Conservation (phyloP, 2,888 invertebrate genomes). For the Bhutanitis thaidina region DNA sequence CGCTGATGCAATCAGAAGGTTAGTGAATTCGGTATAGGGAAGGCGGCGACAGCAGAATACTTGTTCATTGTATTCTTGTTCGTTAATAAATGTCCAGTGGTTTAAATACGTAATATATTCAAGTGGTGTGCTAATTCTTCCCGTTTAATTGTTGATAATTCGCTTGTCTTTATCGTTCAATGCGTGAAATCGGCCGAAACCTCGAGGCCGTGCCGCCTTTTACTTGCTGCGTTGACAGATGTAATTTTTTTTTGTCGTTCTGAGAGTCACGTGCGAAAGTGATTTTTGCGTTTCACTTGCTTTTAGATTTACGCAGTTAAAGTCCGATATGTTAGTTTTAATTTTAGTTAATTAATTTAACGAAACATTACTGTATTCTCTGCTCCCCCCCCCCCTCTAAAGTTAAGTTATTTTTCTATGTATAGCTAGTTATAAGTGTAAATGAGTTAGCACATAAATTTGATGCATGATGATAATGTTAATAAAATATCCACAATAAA, state of each 20-base stretch:
- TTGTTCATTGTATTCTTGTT: constrained; percentile 60
- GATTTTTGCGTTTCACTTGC: constrained; percentile 63
- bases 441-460: constrained; percentile 78
- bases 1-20: constrained; percentile 71
- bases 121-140: constrained; percentile 38
- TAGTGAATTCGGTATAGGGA: constrained; percentile 69
- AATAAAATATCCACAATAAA: constrained; percentile 79
- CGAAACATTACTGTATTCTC: constrained; percentile 74
- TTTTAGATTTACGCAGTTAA: constrained; percentile 68
- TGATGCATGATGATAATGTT: constrained; percentile 80
- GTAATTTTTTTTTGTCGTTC: constrained; percentile 39
- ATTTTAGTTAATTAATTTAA: constrained; percentile 71
- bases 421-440: constrained; percentile 80
- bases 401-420: constrained; percentile 80
- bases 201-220: constrained; percentile 34
- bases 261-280: constrained; percentile 68
- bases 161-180: constrained; percentile 22
- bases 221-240: constrained; percentile 33
- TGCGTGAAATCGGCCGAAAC: constrained; percentile 26
- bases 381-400: constrained; percentile 75
- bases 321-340: constrained; percentile 72
- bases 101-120: constrained; percentile 56
- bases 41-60: constrained; percentile 42
- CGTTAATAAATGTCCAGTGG: constrained; percentile 56
- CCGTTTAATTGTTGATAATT: constrained; percentile 31